Evolutionary conservation across 2,888 invertebrate genomes (phyloP), one percentile per base, ranked within the genome.

Genomic region (Emmelina monodactyla): DNA sequence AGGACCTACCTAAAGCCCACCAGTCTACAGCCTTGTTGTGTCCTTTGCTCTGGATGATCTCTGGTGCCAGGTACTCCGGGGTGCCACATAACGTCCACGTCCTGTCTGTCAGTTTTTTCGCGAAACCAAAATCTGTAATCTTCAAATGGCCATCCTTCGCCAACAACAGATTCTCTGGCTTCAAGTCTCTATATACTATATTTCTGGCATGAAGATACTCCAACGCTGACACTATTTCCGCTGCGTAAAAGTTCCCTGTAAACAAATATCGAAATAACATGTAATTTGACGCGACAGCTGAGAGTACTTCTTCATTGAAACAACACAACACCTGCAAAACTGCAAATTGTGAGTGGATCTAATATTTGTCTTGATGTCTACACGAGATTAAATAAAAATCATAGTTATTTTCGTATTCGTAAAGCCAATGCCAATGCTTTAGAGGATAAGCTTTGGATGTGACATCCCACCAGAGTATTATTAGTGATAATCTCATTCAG

Each of bases 11-110:
- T 57, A 98, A 82, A 13, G 97, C 97, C 97, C 97, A 98, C 96
- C 97, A 98, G 64, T 98, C 98, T 1, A 98, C 97, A 5, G 96
- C 96, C 64, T 93, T 95, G 63, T 97, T 97, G 76, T 98, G 97
- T 22, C 98, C 98, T 82, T 96, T 96, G 52, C 94, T 94, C 67
- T 95, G 96, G 50, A 97, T 97, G 46, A 97, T 96, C 78, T 97
- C 97, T 10, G 94, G 94, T 31, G 98, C 97, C 44, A 98, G 82
- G 70, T 98, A 98, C 68, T 98, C 97, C 0, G 97, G 97, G 1
- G 98, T 98, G 1, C 97, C 97, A 62, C 97, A 97, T 31, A 97
- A 68, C 1, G 95, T 97, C 96, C 96, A 97, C 37, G 97, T 97
- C 51, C 97, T 88, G 67, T 97, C 97, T 2, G 88, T 87, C 31